Conservation (phyloP, 2,888 invertebrate genomes). For the Thecocarcelia acutangulata region DNA sequence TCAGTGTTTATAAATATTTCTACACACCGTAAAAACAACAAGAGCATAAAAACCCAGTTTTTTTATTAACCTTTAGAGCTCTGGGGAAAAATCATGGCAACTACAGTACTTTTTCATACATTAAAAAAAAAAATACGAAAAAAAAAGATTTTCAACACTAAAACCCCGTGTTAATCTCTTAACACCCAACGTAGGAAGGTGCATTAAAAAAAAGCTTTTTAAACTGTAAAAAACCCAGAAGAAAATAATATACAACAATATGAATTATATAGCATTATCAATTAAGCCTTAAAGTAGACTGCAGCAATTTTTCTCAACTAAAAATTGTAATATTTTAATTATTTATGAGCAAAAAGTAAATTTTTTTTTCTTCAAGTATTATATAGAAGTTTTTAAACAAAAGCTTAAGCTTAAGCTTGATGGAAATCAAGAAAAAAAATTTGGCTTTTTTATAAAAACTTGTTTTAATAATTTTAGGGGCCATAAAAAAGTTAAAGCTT, state of each 20-base stretch:
- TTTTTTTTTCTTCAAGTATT: slow-evolving; percentile 3
- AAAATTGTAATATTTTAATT: slow-evolving; percentile 50
- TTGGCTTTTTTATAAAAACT: background rate
- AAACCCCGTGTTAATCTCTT: slow-evolving; percentile 69
- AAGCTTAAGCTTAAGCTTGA: background rate
- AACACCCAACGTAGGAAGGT: slow-evolving; percentile 61
- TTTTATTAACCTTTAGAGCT: slow-evolving; percentile 52
- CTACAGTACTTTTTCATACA: slow-evolving; percentile 34
- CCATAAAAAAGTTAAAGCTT: background rate
- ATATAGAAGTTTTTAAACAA: background rate
- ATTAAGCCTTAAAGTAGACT: slow-evolving; percentile 64
- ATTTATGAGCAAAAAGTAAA: slow-evolving; percentile 29
- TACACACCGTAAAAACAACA: slow-evolving; percentile 19
- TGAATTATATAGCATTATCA: slow-evolving; percentile 62
- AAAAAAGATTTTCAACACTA: background rate
- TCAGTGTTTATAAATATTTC: slow-evolving; percentile 51
- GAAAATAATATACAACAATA: slow-evolving; percentile 53
- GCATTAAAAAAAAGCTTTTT: slow-evolving; percentile 12
- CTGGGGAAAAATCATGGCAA: slow-evolving; percentile 43
- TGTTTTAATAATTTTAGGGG: slow-evolving; percentile 16
- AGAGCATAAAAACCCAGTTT: slow-evolving; percentile 23
- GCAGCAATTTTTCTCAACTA: slow-evolving; percentile 17
- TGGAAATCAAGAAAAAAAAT: slow-evolving; percentile 1
- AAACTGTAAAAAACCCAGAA: slow-evolving; percentile 12
- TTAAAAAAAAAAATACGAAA: slow-evolving; percentile 18